phyloP scores from a whole-genome alignment of 2,888 invertebrate genomes.

The Spodoptera littoralis region DNA sequence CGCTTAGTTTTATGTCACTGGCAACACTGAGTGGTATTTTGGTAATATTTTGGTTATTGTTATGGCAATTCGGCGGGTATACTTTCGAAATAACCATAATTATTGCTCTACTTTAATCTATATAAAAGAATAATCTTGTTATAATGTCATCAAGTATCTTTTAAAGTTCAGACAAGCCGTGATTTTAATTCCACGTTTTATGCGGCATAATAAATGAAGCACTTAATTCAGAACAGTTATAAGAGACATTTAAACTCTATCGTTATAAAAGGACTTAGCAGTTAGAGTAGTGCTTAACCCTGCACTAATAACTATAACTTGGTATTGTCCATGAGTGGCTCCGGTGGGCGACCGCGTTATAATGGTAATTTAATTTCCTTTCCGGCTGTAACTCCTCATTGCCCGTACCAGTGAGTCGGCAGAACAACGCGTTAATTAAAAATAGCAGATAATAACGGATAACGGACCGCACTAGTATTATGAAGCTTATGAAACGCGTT shows the following conservation, averaged over 20 bases:
- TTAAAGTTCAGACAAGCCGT: too few relatives aligned
- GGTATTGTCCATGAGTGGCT: slow-evolving; percentile 42
- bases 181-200: too few relatives aligned
- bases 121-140: too few relatives aligned
- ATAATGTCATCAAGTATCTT: too few relatives aligned
- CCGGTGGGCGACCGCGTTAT: slow-evolving; percentile 62
- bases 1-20: slow-evolving; percentile 44
- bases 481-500: slow-evolving; percentile 3
- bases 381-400: slow-evolving; percentile 61
- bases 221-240: too few relatives aligned
- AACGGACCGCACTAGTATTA: slow-evolving; percentile 6
- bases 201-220: too few relatives aligned
- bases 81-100: too few relatives aligned
- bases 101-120: too few relatives aligned
- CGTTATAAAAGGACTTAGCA: slow-evolving; percentile 8
- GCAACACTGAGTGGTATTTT: slow-evolving; percentile 46
- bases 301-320: slow-evolving; percentile 48
- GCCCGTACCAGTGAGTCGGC: slow-evolving; percentile 30
- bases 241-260: neutral
- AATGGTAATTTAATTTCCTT: slow-evolving; percentile 79
- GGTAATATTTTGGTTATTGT: slow-evolving; percentile 31
- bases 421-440: slow-evolving; percentile 38
- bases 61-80: neutral
- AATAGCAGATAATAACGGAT: slow-evolving; percentile 31
- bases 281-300: slow-evolving; percentile 19